A percentile compares a stretch with the other conserved stretches of the same genome.
Conservation (phyloP, 2,113 vertebrate species). For the Phaethornis superciliosus region DNA sequence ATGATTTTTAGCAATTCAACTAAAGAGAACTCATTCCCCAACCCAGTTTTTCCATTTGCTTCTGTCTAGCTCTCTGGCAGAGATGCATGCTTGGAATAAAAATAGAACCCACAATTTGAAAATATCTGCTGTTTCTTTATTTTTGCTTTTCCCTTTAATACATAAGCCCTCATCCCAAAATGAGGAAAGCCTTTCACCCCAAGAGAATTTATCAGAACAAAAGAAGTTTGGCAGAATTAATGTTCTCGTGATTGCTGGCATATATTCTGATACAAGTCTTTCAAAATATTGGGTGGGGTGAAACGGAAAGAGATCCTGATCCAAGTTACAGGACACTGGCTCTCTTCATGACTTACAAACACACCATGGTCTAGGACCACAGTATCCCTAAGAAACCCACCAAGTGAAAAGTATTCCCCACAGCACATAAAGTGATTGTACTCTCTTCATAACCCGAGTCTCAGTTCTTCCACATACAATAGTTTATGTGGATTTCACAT, state of each 20-base stretch:
- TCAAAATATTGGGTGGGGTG: background rate
- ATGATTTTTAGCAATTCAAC: background rate
- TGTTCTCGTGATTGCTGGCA: background rate
- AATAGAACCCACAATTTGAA: background rate
- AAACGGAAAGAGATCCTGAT: background rate
- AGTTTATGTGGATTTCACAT: background rate
- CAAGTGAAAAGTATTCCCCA: background rate
- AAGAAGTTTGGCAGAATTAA: background rate
- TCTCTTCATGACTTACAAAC: background rate
- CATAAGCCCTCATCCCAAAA: background rate
- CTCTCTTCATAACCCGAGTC: background rate
- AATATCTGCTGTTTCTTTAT: background rate
- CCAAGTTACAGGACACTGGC: fast-evolving
- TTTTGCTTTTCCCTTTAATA: background rate
- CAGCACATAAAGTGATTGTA: fast-evolving
- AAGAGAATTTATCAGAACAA: background rate
- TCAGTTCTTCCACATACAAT: background rate
- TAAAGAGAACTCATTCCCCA: background rate
- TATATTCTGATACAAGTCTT: background rate
- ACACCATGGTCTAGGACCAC: fast-evolving
- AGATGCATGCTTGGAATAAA: background rate
- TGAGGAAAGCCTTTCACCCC: background rate
- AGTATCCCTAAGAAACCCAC: background rate
- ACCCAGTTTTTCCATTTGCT: background rate
- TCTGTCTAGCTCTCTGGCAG: background rate